Conservation (phyloP, 2,797 vertebrate genomes). For the Sebastes miniatus region DNA sequence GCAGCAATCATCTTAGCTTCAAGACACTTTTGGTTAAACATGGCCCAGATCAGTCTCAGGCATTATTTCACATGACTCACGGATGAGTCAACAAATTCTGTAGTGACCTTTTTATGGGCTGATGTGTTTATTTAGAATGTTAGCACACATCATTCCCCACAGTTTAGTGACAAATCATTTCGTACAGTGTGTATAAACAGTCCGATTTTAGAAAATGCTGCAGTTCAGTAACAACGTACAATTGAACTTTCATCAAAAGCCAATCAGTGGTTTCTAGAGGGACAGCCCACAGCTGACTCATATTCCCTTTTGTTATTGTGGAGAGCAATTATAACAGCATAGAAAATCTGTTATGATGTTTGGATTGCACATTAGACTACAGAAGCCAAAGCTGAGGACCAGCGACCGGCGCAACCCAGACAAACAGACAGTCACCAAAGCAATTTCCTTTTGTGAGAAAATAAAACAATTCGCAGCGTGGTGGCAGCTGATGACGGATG, state of each 20-base stretch:
- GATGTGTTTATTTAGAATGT: conserved; percentile 44
- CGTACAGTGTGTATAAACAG: conserved; percentile 13
- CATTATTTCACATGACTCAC: conserved; percentile 42
- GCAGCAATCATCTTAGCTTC: conserved; percentile 11
- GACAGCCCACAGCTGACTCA: conserved; percentile 48
- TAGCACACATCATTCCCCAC: conserved; percentile 24
- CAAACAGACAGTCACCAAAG: conserved; percentile 16
- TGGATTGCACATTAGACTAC: conserved; percentile 47
- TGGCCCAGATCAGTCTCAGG: conserved; percentile 17
- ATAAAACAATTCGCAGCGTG: conserved; percentile 21
- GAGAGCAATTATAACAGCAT: conserved; percentile 47
- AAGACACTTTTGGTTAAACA: conserved; percentile 26
- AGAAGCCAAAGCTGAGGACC: conserved; percentile 24
- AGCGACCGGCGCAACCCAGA: conserved; percentile 29
- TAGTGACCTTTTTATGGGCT: conserved; percentile 28
- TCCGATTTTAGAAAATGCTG: conserved; percentile 21
- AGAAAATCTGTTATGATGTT: conserved; percentile 42
- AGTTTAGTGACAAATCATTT: conserved; percentile 29
- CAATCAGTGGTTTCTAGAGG: conserved; percentile 49
- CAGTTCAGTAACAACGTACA: conserved; percentile 27
- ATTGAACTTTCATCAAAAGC: conserved; percentile 49
- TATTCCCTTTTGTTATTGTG: conserved; percentile 48
- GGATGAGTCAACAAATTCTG: conserved; percentile 46
- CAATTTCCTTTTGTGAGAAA: conserved; percentile 32
- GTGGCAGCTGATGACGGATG: conserved; percentile 40